phyloP scores from a whole-genome alignment of 2,888 invertebrate species.

The Antheraea yamamai region DNA sequence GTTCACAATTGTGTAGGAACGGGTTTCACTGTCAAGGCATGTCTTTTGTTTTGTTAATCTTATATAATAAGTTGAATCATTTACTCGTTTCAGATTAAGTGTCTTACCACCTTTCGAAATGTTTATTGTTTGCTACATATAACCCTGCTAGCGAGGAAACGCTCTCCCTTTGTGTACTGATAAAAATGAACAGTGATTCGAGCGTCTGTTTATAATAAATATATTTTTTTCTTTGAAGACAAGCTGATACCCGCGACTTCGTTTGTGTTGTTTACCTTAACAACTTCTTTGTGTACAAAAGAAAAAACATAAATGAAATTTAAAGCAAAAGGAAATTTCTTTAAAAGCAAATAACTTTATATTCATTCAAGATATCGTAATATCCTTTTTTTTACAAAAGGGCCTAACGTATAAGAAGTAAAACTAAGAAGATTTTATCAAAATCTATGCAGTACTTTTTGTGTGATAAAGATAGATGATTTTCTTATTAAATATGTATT shows the following conservation, averaged over 20 bases:
- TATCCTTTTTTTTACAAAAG: no score
- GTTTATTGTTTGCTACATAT: background rate
- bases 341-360: no score
- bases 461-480: no score
- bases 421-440: no score
- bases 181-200: background rate
- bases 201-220: background rate
- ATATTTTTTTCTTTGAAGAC: background rate
- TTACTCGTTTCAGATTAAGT: constrained; percentile 27
- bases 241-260: background rate
- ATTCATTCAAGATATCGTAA: no score
- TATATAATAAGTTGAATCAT: constrained; percentile 29
- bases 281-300: no score
- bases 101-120: background rate
- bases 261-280: no score
- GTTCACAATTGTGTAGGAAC: constrained; percentile 41
- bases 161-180: background rate
- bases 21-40: constrained; percentile 47
- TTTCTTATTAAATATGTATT: no score
- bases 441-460: no score
- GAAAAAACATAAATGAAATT: no score
- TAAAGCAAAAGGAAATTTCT: no score
- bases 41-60: constrained; percentile 46
- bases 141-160: background rate
- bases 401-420: no score